Base-by-base conservation (phyloP, 2,797 vertebrate species). In the Toxotes lorentzi region DNA sequence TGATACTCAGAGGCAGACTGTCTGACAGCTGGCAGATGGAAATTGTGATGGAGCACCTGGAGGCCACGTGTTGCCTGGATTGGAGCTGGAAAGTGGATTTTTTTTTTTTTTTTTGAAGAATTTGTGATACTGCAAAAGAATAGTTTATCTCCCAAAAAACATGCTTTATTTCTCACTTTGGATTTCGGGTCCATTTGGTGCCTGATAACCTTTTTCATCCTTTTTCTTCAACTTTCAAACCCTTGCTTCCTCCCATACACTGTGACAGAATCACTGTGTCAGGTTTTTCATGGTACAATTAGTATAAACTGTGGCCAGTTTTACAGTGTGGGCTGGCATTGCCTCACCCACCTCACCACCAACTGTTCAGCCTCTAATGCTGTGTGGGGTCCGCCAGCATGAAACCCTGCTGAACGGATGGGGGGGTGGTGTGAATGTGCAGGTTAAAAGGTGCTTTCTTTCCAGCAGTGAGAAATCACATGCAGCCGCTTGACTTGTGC, bases 371-470 rank as follows among this genome's bases (percentile, higher is more conserved):
- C 70, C 51, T 65, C 70, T n/a, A 21, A 63, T 72, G 1, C 76
- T 82, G 90, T 91, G 91, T 91, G 89, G 88, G 90, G 89, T 86
- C 91, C 23, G 21, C 73, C 82, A 88, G 86, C 60, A 1, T 62
- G 88, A 79, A 68, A 61, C 73, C 67, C 24, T 14, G 70, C 50
- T 38, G 48, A 61, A 71, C 32, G 62, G 38, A 85, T 41, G 21
- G 45, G 38, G 61, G 50, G 23, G 50, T 6, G 63, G n/a, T 14
- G 21, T 17, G 24, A 74, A 58, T 3, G 17, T 60, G 34, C 64
- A 77, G 79, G 76, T 84, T 65, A 70, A 79, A 78, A 79, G 17
- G 54, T 53, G 4, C 23, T 70, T 72, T 83, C 41, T 75, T 38
- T 51, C 59, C 81, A 34, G 45, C 13, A 11, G 65, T 12, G 8